Percentiles rank a stretch among this genome's conserved stretches.
phyloP scores from a whole-genome alignment of 2,888 invertebrate species.

The Pandemis corylana region DNA sequence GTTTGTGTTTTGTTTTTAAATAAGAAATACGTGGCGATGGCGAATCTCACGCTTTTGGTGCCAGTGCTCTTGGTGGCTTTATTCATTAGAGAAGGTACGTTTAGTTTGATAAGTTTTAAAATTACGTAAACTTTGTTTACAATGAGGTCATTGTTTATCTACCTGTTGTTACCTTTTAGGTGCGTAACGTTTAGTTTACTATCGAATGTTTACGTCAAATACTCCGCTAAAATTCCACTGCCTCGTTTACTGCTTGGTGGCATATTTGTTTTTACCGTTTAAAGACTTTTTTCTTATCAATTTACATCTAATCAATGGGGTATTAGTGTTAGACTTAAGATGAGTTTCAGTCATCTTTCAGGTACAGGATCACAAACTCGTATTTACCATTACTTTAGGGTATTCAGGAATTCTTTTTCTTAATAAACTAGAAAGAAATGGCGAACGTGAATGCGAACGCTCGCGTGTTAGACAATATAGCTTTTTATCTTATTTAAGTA shows the following conservation, averaged over 20 bases:
- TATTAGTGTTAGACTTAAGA: no score
- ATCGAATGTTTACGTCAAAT: neutral
- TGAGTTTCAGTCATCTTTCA: no score
- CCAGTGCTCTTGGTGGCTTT: slow-evolving; percentile 72
- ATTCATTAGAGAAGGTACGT: slow-evolving; percentile 73
- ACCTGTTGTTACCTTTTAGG: slow-evolving; percentile 16
- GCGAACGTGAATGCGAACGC: no score
- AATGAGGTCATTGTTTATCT: slow-evolving; percentile 38
- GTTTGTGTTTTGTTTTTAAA: slow-evolving; percentile 53
- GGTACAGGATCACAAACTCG: no score
- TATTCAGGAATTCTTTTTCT: no score
- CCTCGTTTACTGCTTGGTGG: neutral
- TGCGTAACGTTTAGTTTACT: neutral
- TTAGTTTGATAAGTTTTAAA: slow-evolving; percentile 33
- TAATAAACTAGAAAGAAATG: no score
- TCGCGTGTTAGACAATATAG: no score
- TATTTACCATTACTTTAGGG: no score
- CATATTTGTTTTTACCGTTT: no score
- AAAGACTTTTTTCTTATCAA: neutral
- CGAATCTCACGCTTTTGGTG: slow-evolving; percentile 68
- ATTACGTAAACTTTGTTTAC: slow-evolving; percentile 39
- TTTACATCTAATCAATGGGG: no score
- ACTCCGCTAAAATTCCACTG: neutral
- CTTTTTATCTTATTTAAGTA: no score
- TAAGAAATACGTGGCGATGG: slow-evolving; percentile 59